Base-by-base conservation (phyloP, 2,113 vertebrate species). In the Boulengeromyrus knoepffleri region DNA sequence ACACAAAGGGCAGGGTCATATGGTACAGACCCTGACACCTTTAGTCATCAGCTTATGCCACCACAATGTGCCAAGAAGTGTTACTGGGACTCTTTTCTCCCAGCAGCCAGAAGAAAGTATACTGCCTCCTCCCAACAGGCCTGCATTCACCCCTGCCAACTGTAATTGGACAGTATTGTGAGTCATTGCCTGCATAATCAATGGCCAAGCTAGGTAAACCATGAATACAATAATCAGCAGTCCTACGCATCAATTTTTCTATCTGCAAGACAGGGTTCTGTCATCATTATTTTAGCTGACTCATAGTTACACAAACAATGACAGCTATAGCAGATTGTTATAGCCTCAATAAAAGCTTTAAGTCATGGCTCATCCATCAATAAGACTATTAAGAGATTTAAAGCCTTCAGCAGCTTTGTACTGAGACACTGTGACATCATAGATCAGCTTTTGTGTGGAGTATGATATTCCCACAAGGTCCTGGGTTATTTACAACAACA, bases 241-340 rank as follows among this genome's bases (percentile, higher is more conserved):
- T 42, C 74, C 74, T 39, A 39, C 5, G 3, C 36, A 77, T 77
- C 36, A 39, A 80, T 70, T 80, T 42, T 36, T 80, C 74, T 36
- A 80, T 80, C 12, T 80, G 74, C 36, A 21, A 80, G 74, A 80
- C 31, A 42, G 31, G 36, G 74, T 42, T 42, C 74, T 42, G 17
- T 80, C 31, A 80, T 80, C 36, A 80, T 80, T 42, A 39, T 80
- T 80, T 80, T 80, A 80, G 36, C 74, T 80, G 74, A 80, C 13
- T 80, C 74, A 80, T 80, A 80, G 74, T 80, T 42, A 80, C 74
- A 80, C 74, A 80, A 80, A 80, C 74, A 80, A 80, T 80, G 74
- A 19, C 74, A 80, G 74, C 36, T 42, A 80, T 80, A 42, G 13
- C 36, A 80, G 74, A 80, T 80, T 36, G 74, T 80, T 80, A 80